Percentiles rank a stretch among this genome's conserved stretches.
Conservation (phyloP, 2,888 invertebrate species). For the Argyresthia albistria region DNA sequence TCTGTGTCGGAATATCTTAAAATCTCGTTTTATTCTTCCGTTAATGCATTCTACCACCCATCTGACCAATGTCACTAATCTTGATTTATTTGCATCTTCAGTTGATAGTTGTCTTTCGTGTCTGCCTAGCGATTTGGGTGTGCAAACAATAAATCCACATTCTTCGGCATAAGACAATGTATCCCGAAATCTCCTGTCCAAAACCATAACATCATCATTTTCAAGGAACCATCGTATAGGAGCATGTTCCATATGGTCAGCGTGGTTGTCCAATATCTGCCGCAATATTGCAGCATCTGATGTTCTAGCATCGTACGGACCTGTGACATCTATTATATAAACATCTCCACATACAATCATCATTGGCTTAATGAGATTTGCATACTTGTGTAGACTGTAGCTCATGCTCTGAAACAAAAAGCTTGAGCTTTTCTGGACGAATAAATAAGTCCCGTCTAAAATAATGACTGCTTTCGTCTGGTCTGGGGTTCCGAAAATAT, state of each 20-base stretch:
- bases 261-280: not conserved
- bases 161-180: slow-evolving; percentile 5
- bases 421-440: slow-evolving; percentile 10
- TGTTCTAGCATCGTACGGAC: slow-evolving; percentile 11
- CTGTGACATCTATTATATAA: slow-evolving; percentile 11
- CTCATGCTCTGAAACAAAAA: slow-evolving; percentile 5
- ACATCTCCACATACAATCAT: not conserved
- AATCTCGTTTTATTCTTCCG: slow-evolving; percentile 13
- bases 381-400: slow-evolving; percentile 8
- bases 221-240: not conserved
- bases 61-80: slow-evolving; percentile 2
- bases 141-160: slow-evolving; percentile 7
- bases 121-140: slow-evolving; percentile 7
- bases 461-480: slow-evolving; percentile 9
- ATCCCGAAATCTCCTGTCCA: slow-evolving; percentile 9
- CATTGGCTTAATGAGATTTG: not conserved
- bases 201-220: not conserved
- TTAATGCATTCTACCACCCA: slow-evolving; percentile 11
- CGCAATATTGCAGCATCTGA: not conserved
- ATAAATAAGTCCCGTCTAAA: slow-evolving; percentile 12
- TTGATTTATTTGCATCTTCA: slow-evolving; percentile 7
- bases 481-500: slow-evolving; percentile 5
- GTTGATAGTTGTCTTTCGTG: slow-evolving; percentile 10
- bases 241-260: not conserved
- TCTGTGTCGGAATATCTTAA: slow-evolving; percentile 10